Percentiles rank a stretch among this genome's conserved stretches.
Evolutionary conservation across 1,140 invertebrate genomes (phyloP).

Genomic region (Berghia stephanieae): DNA sequence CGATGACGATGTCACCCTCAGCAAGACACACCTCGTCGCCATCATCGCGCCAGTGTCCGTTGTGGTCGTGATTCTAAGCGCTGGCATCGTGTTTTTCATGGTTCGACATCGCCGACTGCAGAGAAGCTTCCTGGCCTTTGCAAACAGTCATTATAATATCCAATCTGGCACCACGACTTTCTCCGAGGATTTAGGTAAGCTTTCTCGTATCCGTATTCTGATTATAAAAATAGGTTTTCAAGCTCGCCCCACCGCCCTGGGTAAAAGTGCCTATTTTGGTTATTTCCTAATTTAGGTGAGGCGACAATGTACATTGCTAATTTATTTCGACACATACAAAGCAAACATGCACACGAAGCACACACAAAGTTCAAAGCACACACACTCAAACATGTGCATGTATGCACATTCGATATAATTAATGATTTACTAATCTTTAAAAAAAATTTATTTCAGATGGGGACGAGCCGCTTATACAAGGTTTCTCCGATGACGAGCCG

Average conservation of each 20-base stretch:
- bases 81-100: slow-evolving; percentile 74
- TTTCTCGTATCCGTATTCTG: not conserved
- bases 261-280: too few species aligned
- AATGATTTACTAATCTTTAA: not conserved
- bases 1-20: slow-evolving; percentile 21
- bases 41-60: slow-evolving; percentile 69
- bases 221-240: not conserved
- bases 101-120: slow-evolving; percentile 79
- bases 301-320: too few species aligned
- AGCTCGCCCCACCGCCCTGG: too few species aligned
- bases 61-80: slow-evolving; percentile 71
- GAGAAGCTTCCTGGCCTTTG: slow-evolving; percentile 82
- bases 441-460: slow-evolving; percentile 76
- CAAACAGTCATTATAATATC: slow-evolving; percentile 86
- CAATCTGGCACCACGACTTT: slow-evolving; percentile 86
- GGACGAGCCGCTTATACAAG: slow-evolving; percentile 85
- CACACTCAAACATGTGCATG: too few species aligned
- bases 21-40: slow-evolving; percentile 60
- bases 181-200: slow-evolving; percentile 69
- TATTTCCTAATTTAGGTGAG: too few species aligned
- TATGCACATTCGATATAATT: not conserved
- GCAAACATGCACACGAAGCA: too few species aligned
- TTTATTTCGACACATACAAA: too few species aligned
- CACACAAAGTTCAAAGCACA: too few species aligned
- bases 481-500: slow-evolving; percentile 93